These are phyloP conservation scores for Trichoplusia ni DNA, from an alignment of 1,140 invertebrate species.

Conservation along the genomic window DNA sequence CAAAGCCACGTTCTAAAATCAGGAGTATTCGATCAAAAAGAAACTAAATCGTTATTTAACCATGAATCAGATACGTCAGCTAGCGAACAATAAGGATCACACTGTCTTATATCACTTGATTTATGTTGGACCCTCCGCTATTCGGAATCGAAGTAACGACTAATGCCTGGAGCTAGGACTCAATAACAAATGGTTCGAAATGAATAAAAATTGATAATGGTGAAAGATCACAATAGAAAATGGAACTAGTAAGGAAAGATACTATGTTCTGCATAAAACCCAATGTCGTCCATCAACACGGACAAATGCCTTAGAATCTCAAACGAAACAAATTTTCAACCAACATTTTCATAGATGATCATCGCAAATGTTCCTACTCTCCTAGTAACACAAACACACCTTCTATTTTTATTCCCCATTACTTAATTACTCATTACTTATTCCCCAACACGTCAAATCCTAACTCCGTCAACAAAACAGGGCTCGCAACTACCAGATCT, in stretches of 20 bases:
- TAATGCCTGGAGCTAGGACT: conserved; percentile 10
- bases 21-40: too few species aligned
- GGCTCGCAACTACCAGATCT: neutral
- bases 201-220: conserved; percentile 1
- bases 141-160: neutral
- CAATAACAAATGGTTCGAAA: conserved; percentile 1
- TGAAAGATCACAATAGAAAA: neutral
- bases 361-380: neutral
- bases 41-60: neutral
- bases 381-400: neutral
- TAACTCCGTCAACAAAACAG: neutral
- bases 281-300: too few species aligned
- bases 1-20: too few species aligned
- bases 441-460: neutral
- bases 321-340: too few species aligned
- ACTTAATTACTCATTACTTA: neutral
- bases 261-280: too few species aligned
- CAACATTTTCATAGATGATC: too few species aligned
- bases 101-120: conserved; percentile 28
- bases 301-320: too few species aligned
- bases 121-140: conserved; percentile 10
- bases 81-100: conserved; percentile 13
- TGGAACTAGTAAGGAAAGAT: neutral
- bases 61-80: neutral
- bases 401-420: neutral